These are phyloP conservation scores for Leucoraja erinaceus DNA, from an alignment of 2,113 vertebrate species.

Conservation along the genomic window DNA sequence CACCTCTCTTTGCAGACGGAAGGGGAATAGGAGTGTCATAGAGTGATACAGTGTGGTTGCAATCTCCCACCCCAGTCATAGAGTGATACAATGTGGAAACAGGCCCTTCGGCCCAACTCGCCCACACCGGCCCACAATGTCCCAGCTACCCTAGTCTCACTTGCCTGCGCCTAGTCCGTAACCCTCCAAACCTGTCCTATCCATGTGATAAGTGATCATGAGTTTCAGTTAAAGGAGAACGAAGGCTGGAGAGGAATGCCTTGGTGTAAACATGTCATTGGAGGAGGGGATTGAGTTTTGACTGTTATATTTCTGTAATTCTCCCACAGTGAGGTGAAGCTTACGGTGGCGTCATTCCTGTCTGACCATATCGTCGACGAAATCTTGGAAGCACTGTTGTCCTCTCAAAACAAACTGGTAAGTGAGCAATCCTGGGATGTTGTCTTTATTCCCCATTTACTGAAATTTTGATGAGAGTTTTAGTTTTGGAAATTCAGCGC, in stretches of 20 bases:
- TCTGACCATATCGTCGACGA: conserved; percentile 95
- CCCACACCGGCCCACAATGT: too few species aligned
- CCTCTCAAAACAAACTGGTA: conserved; percentile 80
- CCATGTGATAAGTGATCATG: background rate
- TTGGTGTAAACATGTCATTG: background rate
- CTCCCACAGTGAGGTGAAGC: conserved; percentile 79
- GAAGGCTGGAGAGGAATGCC: background rate
- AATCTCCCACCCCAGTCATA: too few species aligned
- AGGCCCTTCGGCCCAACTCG: too few species aligned
- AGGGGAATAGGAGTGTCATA: too few species aligned
- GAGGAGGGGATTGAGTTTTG: conserved; percentile 41
- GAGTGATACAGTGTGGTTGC: too few species aligned
- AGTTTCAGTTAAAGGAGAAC: background rate
- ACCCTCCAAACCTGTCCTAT: too few species aligned
- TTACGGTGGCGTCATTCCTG: conserved; percentile 90
- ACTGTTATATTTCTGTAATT: conserved; percentile 46
- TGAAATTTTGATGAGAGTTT: background rate
- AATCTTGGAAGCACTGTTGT: conserved; percentile 83
- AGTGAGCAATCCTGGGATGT: conserved; percentile 46
- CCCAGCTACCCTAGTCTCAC: too few species aligned
- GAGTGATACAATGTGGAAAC: too few species aligned
- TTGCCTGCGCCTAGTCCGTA: too few species aligned
- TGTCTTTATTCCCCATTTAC: background rate
- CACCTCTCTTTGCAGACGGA: too few species aligned
- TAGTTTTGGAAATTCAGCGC: too few species aligned